A percentile compares a stretch with the other conserved stretches of the same genome.
Evolutionary conservation across 1,140 invertebrate genomes (phyloP).

Genomic region (Drosophila mojavensis): DNA sequence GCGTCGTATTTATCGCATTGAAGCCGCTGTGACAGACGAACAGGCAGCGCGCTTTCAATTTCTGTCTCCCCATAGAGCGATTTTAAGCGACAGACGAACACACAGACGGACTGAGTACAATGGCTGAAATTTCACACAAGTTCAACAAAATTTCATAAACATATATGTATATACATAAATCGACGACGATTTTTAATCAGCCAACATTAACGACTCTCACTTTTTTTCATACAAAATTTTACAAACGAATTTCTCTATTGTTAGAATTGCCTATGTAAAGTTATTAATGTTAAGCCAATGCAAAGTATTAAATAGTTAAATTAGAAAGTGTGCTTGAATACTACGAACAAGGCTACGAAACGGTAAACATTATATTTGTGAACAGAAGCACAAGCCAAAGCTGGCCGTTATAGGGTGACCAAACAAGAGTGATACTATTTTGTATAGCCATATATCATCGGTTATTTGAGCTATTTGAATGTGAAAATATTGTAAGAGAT

Average conservation of each 20-base stretch:
- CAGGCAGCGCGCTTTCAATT: conserved; percentile 29
- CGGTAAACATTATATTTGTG: too few species aligned
- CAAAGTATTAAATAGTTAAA: background rate
- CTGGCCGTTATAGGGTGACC: too few species aligned
- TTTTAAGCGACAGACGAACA: conserved; percentile 14
- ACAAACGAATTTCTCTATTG: conserved; percentile 5
- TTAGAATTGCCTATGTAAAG: background rate
- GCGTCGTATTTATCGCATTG: conserved; percentile 77
- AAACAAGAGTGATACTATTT: background rate
- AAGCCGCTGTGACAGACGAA: conserved; percentile 49
- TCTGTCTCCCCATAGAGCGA: conserved; percentile 18
- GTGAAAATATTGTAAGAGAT: background rate
- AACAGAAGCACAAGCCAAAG: too few species aligned
- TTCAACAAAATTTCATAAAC: conserved; percentile 14
- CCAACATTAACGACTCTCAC: conserved; percentile 10
- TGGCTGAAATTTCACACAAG: conserved; percentile 23
- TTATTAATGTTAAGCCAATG: background rate
- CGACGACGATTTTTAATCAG: background rate
- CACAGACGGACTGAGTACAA: conserved; percentile 25
- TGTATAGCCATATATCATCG: too few species aligned
- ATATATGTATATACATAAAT: background rate
- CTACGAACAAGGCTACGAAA: too few species aligned
- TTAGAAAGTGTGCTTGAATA: conserved; percentile 4
- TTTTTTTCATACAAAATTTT: background rate
- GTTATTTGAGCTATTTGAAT: background rate